Base-by-base conservation (phyloP, 2,797 vertebrate genomes). In the Clarias platycephalus region DNA sequence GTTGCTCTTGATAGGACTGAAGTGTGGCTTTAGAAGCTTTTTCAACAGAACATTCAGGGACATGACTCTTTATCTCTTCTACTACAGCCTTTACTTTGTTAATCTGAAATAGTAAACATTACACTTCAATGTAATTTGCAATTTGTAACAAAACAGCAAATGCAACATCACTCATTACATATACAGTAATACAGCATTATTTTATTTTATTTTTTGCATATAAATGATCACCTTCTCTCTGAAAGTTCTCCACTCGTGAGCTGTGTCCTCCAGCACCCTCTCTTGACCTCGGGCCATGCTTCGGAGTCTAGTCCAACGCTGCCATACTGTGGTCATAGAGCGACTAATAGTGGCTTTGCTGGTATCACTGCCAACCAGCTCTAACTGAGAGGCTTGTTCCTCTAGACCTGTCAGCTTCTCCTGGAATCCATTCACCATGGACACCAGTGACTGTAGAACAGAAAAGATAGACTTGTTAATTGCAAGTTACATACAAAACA, bases 271-370 rank as follows among this genome's bases (percentile, higher is more conserved):
- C 91, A 99, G 94, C 31, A 97, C 95, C 89, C 96, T 97, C 92
- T 98, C 95, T 91, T 98, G 98, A 64, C 97, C 96, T 85, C 94
- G 94, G 40, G 96, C 95, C 85, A 97, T 95, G 16, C 95, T 95
- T 18, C 92, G 94, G 13, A 99, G 96, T 5, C 95, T 93, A 0
- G 94, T 96, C 97, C 97, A 98, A 64, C 97, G 96, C 89, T 99
- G 97, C 97, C 97, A 96, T 71, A 97, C 97, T 0, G 96, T 96
- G 1, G 95, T 97, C 91, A 96, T 96, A 2, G 94, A 94, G 83
- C 96, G 95, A 91, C 94, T 95, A 80, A 96, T 93, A 66, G 96
- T 91, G 0, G 95, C 96, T 89, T 95, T 96, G 93, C 96, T 96
- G 5, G 95, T 94, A 3, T 94, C 87, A 90, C 92, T 94, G 89